Base-by-base conservation (phyloP, 2,797 vertebrate species). In the Distichodus sexfasciatus region DNA sequence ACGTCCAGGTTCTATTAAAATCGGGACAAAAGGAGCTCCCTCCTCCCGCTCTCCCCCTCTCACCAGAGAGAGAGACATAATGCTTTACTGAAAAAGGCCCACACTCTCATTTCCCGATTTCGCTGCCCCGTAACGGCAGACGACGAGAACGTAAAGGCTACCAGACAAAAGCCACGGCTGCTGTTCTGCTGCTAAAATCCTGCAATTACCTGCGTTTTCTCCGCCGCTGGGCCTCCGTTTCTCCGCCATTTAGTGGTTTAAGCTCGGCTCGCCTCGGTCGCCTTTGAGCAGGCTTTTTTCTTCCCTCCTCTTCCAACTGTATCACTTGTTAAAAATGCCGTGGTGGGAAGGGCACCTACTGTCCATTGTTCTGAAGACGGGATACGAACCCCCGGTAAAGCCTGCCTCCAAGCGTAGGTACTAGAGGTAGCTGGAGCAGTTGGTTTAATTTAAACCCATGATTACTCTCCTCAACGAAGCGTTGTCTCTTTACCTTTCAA, bases 91-190 rank as follows among this genome's bases (percentile, higher is more conserved):
- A 53, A 54, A 54, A 50, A 54, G 17, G 29, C 8, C 51, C 51
- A 38, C 31, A 23, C 59, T 59, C 57, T 59, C 41, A 48, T 65
- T 76, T 72, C 66, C 71, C 21, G 66, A 62, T 70, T 64, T 69
- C 28, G 23, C 29, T 9, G 6, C 11, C 33, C 40, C 41, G 1
- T 44, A 44, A 29, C 38, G 15, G 40, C n/a, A 17, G 58, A 24
- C 15, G 40, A 38, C 21, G 58, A 60, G 58, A 59, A 24, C 59
- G 66, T 64, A 65, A 60, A 64, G 69, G 9, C 44, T 31, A 38
- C 40, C 62, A 55, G 15, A 70, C 65, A 70, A 68, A 69, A 23
- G 54, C 53, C 36, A 53, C 60, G 65, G 28, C 44, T 60, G 26
- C 65, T 60, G 44, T 47, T 55, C 55, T 41, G 31, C 40, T 23